Percentiles rank a stretch among this genome's conserved stretches.
These are phyloP conservation scores for Prorops nasuta DNA, from an alignment of 1,140 invertebrate genomes.

Conservation along the genomic window DNA sequence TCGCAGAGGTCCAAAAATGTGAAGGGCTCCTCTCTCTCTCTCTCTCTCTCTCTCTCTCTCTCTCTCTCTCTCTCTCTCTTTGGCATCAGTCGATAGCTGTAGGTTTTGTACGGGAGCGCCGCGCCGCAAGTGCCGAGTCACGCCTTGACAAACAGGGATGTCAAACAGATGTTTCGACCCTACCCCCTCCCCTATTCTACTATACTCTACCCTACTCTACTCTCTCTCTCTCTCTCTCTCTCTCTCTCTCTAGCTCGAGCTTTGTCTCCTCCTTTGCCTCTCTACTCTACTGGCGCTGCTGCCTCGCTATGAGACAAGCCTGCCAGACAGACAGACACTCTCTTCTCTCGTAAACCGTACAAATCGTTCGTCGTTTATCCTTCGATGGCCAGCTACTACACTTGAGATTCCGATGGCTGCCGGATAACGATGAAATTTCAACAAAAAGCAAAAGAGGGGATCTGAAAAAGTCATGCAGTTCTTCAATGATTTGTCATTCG, in stretches of 20 bases:
- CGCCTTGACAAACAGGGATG: slow-evolving; percentile 58
- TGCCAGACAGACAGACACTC: slow-evolving; percentile 27
- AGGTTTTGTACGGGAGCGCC: slow-evolving; percentile 38
- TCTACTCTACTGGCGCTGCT: too few species aligned
- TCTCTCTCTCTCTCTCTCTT: background rate
- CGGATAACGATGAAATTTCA: too few species aligned
- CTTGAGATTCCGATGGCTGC: too few species aligned
- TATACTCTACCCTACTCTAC: too few species aligned
- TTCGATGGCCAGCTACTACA: too few species aligned
- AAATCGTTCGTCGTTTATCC: slow-evolving; percentile 9
- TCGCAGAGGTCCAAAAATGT: too few species aligned
- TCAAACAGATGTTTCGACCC: slow-evolving; percentile 54
- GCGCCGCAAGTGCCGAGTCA: slow-evolving; percentile 55
- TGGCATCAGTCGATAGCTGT: background rate
- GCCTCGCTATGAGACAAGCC: slow-evolving; percentile 24
- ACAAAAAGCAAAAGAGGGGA: too few species aligned
- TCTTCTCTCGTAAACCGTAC: slow-evolving; percentile 21
- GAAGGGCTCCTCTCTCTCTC: too few species aligned
- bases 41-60: slow-evolving; percentile 9
- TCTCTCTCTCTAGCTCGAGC: background rate
- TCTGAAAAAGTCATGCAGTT: too few species aligned
- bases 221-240: background rate
- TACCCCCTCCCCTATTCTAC: slow-evolving; percentile 4
- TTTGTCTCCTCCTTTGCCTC: slow-evolving; percentile 17
- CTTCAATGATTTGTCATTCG: too few species aligned